These are phyloP conservation scores for Rhinella marina DNA, from an alignment of 2,797 vertebrate species.

Conservation along the genomic window DNA sequence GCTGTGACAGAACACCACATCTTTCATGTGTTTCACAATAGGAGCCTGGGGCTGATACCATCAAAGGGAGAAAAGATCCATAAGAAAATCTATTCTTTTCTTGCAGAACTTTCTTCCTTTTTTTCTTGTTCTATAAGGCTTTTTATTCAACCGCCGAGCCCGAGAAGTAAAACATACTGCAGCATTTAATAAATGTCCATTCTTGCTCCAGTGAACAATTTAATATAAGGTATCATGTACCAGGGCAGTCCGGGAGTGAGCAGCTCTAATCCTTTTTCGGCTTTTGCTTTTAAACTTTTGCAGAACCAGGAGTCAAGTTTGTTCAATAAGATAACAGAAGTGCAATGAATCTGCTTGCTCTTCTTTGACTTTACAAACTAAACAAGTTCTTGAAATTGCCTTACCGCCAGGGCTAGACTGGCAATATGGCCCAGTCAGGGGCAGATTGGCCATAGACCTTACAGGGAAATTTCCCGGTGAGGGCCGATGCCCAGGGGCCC, in stretches of 20 bases:
- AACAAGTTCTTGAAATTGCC: not conserved
- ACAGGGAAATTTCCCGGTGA: too few relatives aligned
- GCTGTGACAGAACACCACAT: not conserved
- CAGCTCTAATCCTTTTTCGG: not conserved
- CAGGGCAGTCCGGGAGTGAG: not conserved
- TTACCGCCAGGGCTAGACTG: not conserved
- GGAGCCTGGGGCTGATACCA: not conserved
- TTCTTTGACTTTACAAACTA: not conserved
- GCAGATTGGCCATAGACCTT: too few relatives aligned
- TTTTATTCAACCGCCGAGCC: not conserved
- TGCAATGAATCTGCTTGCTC: not conserved
- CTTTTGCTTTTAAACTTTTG: not conserved
- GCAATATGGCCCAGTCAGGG: not conserved
- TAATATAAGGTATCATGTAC: slow-evolving; percentile 1
- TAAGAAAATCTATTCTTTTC: not conserved
- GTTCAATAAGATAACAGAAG: slow-evolving; percentile 20
- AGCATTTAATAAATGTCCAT: slow-evolving; percentile 32
- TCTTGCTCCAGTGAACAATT: not conserved
- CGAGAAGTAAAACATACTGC: not conserved
- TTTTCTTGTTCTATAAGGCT: not conserved
- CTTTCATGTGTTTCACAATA: not conserved
- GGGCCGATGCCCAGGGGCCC: too few relatives aligned
- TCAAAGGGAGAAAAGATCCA: fast-evolving
- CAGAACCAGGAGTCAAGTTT: not conserved
- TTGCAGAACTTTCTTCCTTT: not conserved